Evolutionary conservation across 2,888 invertebrate species (phyloP).

Genomic region (Cheilosia soror): DNA sequence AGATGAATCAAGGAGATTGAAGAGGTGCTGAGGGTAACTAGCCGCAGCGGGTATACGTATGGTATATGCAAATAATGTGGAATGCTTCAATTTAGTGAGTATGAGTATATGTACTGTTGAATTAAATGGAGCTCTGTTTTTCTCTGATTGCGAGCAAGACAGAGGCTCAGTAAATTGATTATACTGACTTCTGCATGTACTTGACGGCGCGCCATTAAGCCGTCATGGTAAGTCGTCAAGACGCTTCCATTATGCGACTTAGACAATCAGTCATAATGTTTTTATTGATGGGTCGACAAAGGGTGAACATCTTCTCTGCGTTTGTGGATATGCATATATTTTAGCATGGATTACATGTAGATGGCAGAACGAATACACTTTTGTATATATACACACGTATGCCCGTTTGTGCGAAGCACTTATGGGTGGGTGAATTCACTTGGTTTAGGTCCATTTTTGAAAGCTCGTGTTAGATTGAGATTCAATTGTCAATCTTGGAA

Average conservation of each 20-base stretch:
- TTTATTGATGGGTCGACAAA: constrained; percentile 61
- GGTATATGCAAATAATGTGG: constrained; percentile 58
- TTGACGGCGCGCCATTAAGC: constrained; percentile 67
- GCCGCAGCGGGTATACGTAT: constrained; percentile 6
- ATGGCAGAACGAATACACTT: background rate
- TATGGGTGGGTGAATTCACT: no score
- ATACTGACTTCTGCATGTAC: constrained; percentile 53
- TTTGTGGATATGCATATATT: constrained; percentile 1
- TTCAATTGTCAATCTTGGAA: no score
- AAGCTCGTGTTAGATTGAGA: no score
- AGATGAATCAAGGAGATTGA: constrained; percentile 71
- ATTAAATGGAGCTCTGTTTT: constrained; percentile 51
- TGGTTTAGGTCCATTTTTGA: no score
- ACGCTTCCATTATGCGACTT: constrained; percentile 45
- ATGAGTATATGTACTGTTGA: constrained; percentile 26
- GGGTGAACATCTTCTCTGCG: constrained; percentile 29
- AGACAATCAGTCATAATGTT: constrained; percentile 52
- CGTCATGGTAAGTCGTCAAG: constrained; percentile 55
- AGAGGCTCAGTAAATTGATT: constrained; percentile 56
- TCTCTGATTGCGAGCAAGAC: constrained; percentile 45
- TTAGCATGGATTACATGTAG: constrained; percentile 2
- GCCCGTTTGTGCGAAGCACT: no score
- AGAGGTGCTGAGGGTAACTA: constrained; percentile 60
- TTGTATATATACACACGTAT: no score
- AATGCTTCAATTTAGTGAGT: constrained; percentile 54